phyloP scores from a whole-genome alignment of 1,140 invertebrate species.

The Druon quercuslanigerum region DNA sequence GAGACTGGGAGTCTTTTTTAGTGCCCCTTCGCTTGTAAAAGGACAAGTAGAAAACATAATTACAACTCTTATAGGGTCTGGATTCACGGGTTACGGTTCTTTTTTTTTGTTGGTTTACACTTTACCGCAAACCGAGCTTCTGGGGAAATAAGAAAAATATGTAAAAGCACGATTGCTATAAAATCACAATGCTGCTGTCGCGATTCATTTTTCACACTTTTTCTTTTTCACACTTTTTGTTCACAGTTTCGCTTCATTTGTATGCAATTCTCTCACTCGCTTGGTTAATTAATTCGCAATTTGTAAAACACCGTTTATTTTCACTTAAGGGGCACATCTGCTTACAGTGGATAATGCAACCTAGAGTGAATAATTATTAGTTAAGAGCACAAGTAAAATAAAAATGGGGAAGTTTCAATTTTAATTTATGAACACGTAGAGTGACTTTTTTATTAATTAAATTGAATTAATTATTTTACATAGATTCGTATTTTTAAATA shows the following conservation, averaged over 20 bases:
- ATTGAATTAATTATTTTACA: no score
- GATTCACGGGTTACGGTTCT: constrained; percentile 30
- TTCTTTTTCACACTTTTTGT: no score
- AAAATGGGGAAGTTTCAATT: no score
- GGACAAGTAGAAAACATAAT: constrained; percentile 31
- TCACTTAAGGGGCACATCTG: no score
- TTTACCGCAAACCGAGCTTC: not conserved
- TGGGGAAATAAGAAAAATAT: constrained; percentile 9
- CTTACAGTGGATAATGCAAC: no score
- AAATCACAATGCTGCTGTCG: not conserved
- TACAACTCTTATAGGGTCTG: constrained; percentile 34
- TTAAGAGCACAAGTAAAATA: no score
- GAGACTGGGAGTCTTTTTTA: not conserved
- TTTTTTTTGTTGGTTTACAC: constrained; percentile 16
- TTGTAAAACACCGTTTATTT: no score
- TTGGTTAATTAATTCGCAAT: no score
- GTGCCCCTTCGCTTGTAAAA: not conserved
- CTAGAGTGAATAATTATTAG: no score
- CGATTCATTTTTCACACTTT: not conserved
- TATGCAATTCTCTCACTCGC: not conserved
- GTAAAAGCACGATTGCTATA: not conserved
- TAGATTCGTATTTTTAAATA: no score
- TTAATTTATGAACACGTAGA: no score
- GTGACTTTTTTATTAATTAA: no score
- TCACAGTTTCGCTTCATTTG: not conserved